These are phyloP conservation scores for Gallinago undulata DNA, from an alignment of 2,113 vertebrate genomes.

Conservation along the genomic window DNA sequence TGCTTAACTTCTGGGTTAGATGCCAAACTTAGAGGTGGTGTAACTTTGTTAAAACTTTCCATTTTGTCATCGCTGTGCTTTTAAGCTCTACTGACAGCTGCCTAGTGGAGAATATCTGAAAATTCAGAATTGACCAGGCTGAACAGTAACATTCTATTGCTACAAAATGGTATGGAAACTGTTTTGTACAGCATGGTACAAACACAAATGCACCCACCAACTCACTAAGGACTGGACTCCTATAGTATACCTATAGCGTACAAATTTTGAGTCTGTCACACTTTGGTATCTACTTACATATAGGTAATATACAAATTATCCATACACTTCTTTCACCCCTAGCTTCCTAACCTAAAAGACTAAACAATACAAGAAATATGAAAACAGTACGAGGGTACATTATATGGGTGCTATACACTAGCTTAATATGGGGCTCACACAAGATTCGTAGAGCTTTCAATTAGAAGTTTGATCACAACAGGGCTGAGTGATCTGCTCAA, in stretches of 20 bases:
- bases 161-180: background rate
- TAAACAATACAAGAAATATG: background rate
- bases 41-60: background rate
- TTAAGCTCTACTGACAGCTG: conserved; percentile 1
- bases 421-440: background rate
- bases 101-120: conserved; percentile 4
- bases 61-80: background rate
- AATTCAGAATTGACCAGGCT: background rate
- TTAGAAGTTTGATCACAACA: background rate
- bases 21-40: background rate
- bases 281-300: background rate
- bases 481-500: background rate
- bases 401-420: background rate
- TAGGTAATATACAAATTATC: background rate
- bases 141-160: background rate
- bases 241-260: accelerated
- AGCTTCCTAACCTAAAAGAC: background rate
- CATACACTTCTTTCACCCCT: background rate
- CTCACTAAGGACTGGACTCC: background rate
- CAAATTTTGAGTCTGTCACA: background rate
- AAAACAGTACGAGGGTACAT: background rate
- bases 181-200: background rate
- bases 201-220: background rate
- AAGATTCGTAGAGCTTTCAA: background rate
- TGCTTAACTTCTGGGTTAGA: background rate